These are phyloP conservation scores for Urocynchramus pylzowi DNA, from an alignment of 2,113 vertebrate genomes.

Conservation along the genomic window DNA sequence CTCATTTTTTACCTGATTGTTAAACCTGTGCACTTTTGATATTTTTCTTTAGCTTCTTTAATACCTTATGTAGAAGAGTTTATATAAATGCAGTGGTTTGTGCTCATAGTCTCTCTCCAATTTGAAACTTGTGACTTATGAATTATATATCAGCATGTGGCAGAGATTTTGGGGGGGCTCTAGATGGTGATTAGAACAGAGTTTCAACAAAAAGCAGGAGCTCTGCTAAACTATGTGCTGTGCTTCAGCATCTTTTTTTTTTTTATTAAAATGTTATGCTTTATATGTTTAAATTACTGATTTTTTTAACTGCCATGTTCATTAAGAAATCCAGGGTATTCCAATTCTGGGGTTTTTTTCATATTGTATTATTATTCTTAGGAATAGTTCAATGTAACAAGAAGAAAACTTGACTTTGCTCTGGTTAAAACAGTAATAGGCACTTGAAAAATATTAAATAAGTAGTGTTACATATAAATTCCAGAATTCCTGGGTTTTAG, in stretches of 20 bases:
- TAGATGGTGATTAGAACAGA: conserved; percentile 53
- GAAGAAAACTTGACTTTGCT: conserved; percentile 96
- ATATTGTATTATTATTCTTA: conserved; percentile 98
- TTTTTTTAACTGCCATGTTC: conserved; percentile 86
- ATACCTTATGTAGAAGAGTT: conserved; percentile 77
- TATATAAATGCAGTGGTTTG: conserved; percentile 78
- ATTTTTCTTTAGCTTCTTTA: conserved; percentile 77
- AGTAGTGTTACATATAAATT: conserved; percentile 85
- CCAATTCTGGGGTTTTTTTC: conserved; percentile 94
- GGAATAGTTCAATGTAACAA: conserved; percentile 98
- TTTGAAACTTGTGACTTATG: conserved; percentile 51
- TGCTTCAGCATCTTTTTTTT: conserved; percentile 79
- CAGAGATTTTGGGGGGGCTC: conserved; percentile 43
- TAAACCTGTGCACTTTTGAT: conserved; percentile 92
- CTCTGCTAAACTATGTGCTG: conserved; percentile 70
- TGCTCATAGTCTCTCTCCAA: conserved; percentile 57
- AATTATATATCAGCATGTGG: conserved; percentile 60
- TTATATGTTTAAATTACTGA: conserved; percentile 80
- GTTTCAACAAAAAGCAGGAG: conserved; percentile 69
- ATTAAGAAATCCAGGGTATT: conserved; percentile 95
- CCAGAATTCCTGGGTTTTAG: conserved; percentile 86
- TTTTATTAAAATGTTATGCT: conserved; percentile 75
- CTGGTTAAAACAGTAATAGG: conserved; percentile 89
- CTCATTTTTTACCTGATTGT: conserved; percentile 71
- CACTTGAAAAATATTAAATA: conserved; percentile 78